phyloP scores from a whole-genome alignment of 2,113 vertebrate genomes.

The Corynorhinus townsendii region DNA sequence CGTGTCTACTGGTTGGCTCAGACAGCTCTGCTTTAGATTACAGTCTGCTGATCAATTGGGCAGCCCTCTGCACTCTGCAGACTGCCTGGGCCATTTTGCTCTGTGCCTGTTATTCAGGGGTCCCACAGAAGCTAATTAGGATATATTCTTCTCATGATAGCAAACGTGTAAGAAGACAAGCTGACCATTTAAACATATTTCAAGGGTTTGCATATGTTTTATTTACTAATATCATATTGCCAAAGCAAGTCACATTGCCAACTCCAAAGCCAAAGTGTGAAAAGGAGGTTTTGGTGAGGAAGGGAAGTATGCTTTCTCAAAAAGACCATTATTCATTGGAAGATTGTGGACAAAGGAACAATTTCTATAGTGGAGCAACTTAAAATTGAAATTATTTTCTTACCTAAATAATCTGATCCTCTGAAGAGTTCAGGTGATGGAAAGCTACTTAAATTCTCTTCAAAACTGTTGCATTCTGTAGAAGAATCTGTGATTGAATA shows the following conservation, averaged over 20 bases:
- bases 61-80: neutral
- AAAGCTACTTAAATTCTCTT: constrained; percentile 65
- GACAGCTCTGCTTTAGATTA: neutral
- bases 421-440: constrained; percentile 89
- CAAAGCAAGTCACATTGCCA: neutral
- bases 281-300: neutral
- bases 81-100: neutral
- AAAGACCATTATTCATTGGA: neutral
- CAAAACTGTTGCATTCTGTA: neutral
- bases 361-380: neutral
- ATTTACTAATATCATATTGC: neutral
- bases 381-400: constrained; percentile 45
- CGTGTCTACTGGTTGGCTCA: neutral
- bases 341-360: constrained; percentile 6
- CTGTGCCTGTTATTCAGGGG: neutral
- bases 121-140: neutral
- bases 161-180: neutral
- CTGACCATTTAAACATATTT: neutral
- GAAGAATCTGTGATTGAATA: constrained; percentile 75
- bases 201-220: neutral
- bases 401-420: constrained; percentile 78
- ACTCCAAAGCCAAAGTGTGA: neutral
- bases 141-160: neutral
- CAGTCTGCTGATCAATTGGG: neutral
- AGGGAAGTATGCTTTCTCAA: neutral